A percentile compares a stretch with the other conserved stretches of the same genome.
These are phyloP conservation scores for Drosophila paranaensis DNA, from an alignment of 2,888 invertebrate species.

Conservation along the genomic window DNA sequence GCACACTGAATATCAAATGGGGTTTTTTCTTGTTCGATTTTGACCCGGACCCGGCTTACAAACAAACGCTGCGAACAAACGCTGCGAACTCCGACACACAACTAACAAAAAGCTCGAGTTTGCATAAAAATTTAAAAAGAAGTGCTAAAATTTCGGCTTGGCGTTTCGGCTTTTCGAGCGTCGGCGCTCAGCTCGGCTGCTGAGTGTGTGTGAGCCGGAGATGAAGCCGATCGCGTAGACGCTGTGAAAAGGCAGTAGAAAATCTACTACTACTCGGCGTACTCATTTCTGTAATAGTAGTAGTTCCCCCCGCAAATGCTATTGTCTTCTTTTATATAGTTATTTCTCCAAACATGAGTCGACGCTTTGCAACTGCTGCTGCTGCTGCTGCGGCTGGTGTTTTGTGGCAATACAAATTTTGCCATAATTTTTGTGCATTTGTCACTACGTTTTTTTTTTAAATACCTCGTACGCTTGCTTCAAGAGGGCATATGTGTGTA, in stretches of 20 bases:
- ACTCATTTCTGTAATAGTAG: neutral
- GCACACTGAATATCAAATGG: neutral
- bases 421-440: slow-evolving; percentile 38
- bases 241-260: slow-evolving; percentile 52
- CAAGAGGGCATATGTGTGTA: neutral
- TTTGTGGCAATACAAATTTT: slow-evolving; percentile 32
- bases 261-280: slow-evolving; percentile 49
- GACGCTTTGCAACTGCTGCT: slow-evolving; percentile 45
- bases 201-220: slow-evolving; percentile 42
- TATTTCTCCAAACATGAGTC: slow-evolving; percentile 51
- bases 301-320: slow-evolving; percentile 16
- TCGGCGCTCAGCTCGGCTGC: slow-evolving; percentile 59
- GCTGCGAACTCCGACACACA: slow-evolving; percentile 78
- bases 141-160: slow-evolving; percentile 78
- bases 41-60: slow-evolving; percentile 42
- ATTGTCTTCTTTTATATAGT: slow-evolving; percentile 32
- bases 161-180: slow-evolving; percentile 60
- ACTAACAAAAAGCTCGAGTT: slow-evolving; percentile 83
- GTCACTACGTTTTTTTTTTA: slow-evolving; percentile 22
- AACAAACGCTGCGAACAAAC: slow-evolving; percentile 65
- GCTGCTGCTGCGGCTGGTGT: slow-evolving; percentile 6
- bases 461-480: neutral
- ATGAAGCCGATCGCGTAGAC: slow-evolving; percentile 39
- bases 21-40: neutral
- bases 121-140: slow-evolving; percentile 84